A percentile compares a stretch with the other conserved stretches of the same genome.
These are phyloP conservation scores for Sturnus vulgaris DNA, from an alignment of 2,113 vertebrate species.

Conservation along the genomic window DNA sequence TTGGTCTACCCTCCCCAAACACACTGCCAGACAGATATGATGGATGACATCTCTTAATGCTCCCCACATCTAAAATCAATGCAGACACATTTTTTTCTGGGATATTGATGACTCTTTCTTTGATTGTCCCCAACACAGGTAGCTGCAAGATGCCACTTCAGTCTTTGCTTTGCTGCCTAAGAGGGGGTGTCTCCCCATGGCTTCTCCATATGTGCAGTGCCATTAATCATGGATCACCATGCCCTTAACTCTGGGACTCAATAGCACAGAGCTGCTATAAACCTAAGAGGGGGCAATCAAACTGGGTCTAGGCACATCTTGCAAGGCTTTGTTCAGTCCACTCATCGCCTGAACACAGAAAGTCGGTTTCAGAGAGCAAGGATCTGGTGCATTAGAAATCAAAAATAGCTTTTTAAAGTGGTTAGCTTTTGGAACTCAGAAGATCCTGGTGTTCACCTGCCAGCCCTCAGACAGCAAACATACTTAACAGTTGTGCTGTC, in stretches of 20 bases:
- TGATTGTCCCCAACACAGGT: background rate
- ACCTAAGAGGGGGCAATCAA: background rate
- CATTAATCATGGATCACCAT: background rate
- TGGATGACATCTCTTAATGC: background rate
- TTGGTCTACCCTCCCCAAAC: background rate
- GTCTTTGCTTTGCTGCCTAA: background rate
- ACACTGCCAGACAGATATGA: background rate
- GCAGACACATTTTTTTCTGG: conserved; percentile 19
- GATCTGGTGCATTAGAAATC: background rate
- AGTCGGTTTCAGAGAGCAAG: background rate
- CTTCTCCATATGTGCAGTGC: background rate
- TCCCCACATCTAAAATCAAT: background rate
- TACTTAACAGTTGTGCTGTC: background rate
- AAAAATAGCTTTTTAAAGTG: background rate
- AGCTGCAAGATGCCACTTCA: background rate
- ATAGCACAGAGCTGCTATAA: background rate
- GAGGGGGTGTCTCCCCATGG: background rate
- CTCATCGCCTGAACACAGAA: background rate
- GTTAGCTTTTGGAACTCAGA: background rate
- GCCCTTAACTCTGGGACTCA: background rate
- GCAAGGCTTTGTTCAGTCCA: background rate
- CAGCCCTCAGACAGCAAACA: background rate
- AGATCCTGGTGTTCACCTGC: background rate
- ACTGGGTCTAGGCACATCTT: background rate
- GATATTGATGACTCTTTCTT: conserved; percentile 12